Base-by-base conservation (phyloP, 2,797 vertebrate genomes). In the Threskiornis aethiopicus region DNA sequence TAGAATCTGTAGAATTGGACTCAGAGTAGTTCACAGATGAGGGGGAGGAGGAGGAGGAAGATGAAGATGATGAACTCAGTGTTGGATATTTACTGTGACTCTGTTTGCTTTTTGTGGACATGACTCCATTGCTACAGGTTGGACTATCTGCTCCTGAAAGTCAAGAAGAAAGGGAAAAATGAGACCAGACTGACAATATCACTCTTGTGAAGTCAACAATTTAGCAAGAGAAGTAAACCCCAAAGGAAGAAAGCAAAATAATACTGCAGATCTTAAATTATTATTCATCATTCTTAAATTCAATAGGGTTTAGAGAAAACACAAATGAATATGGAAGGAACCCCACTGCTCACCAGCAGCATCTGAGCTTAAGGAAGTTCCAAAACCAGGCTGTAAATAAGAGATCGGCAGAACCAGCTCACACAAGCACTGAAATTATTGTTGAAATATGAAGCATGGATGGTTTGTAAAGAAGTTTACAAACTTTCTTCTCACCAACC, bases 1-100 rank as follows among this genome's bases (percentile, higher is more conserved):
- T 99, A 96, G 99, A 99, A 98, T 99, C 99, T 62, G 99, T 99
- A 97, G 99, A 99, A 98, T 99, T 99, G 97, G 99, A 99, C 97
- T 99, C 99, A 0, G 99, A 99, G 97, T 99, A 99, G 98, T 99
- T 99, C 98, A 99, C 98, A 39, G 99, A 99, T 85, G 99, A 99
- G 64, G 99, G 99, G 93, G 99, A 99, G 66, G 99, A 99, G 90
- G 99, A 99, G 73, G 99, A 98, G 2, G 98, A 99, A 69, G 99
- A 99, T 58, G 99, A 98, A 4, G 99, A 99, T 71, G 99, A 98
- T 7, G 99, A 99, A 98, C 98, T 98, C 95, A 99, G 98, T 18
- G 99, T 98, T 73, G 99, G 99, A 95, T 99, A 99, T 98, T 99
- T 99, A 98, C 98, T 98, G 98, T 98, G 98, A 95, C 98, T 98